Conservation (phyloP, 1,140 invertebrate species). For the Cheumatopsyche charites region DNA sequence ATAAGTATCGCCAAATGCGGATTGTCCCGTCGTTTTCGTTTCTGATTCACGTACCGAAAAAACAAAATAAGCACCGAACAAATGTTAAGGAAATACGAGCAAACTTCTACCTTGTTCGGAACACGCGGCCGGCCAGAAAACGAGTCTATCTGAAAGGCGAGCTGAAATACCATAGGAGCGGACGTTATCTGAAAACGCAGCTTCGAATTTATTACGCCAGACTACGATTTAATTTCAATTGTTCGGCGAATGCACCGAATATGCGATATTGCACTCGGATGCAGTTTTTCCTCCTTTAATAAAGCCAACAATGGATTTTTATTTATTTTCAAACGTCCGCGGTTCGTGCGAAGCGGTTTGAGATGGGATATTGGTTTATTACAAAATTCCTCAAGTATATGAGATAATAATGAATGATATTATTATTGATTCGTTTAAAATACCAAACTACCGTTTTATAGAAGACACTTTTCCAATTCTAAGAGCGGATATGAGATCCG, state of each 20-base stretch:
- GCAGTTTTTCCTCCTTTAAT: too few species aligned
- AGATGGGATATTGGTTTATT: too few species aligned
- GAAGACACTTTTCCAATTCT: not conserved
- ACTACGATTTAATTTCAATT: slow-evolving; percentile 19
- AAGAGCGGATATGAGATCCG: slow-evolving; percentile 47
- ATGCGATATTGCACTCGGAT: too few species aligned
- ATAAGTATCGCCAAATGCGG: slow-evolving; percentile 41
- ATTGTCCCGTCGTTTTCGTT: slow-evolving; percentile 16
- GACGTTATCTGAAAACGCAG: slow-evolving; percentile 2
- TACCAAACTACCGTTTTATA: too few species aligned
- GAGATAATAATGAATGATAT: too few species aligned
- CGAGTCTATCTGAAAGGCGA: slow-evolving; percentile 4
- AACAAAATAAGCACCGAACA: slow-evolving; percentile 4
- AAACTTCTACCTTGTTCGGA: slow-evolving; percentile 2
- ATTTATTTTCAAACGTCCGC: too few species aligned
- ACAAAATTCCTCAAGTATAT: too few species aligned
- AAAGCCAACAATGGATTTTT: too few species aligned
- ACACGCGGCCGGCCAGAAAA: not conserved
- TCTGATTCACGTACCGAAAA: not conserved
- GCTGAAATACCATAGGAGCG: not conserved
- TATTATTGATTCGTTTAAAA: too few species aligned
- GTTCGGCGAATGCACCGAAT: not conserved
- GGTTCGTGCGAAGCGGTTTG: too few species aligned
- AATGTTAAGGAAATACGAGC: too few species aligned
- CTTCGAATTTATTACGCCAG: slow-evolving; percentile 12